Evolutionary conservation across 2,888 invertebrate genomes (phyloP), one percentile per base, ranked within the genome.

Genomic region (Drosophila pseudotalamancana): DNA sequence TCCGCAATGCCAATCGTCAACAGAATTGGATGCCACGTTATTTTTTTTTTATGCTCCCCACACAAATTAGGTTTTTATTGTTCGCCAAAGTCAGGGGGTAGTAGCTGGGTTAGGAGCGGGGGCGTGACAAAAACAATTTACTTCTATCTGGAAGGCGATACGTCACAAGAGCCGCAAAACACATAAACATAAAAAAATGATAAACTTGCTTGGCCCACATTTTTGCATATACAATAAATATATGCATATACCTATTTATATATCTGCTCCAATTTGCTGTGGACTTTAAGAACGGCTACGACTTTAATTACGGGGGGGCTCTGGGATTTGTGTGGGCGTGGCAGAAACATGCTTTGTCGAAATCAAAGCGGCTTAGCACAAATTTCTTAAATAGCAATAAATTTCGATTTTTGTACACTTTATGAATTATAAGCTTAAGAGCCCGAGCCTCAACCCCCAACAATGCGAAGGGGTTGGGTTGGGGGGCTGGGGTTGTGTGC

Each of bases 341-440:
- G 70, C 70, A 27, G 14, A n/a, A n/a, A 29, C 39, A 27, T 35
- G 31, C 42, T 27, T 6, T 12, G 18, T 42, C 14, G 27, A 56
- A 60, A 66, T 63, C 78, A 83, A 83, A 72, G 84, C 48, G 59
- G 32, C 48, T 71, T 76, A 72, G 75, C 60, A 84, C 90, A 86
- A 90, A 87, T 85, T 88, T 86, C 89, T 88, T 87, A 83, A 89
- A 90, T 82, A 87, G 90, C 87, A 89, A 90, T 90, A 90, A 90
- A 90, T 90, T 90, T 91, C 89, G 91, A 90, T 91, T 90, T 82
- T 89, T 79, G 86, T 83, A 85, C 82, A 88, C 90, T 89, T 90
- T 88, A 88, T 90, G 91, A 90, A 90, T 90, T 90, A 90, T 90
- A 88, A 89, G 89, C 89, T 89, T 77, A 80, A 76, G 57, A 72